A percentile compares a stretch with the other conserved stretches of the same genome.
Evolutionary conservation across 2,797 vertebrate genomes (phyloP).

Genomic region (Bradypodion pumilum): DNA sequence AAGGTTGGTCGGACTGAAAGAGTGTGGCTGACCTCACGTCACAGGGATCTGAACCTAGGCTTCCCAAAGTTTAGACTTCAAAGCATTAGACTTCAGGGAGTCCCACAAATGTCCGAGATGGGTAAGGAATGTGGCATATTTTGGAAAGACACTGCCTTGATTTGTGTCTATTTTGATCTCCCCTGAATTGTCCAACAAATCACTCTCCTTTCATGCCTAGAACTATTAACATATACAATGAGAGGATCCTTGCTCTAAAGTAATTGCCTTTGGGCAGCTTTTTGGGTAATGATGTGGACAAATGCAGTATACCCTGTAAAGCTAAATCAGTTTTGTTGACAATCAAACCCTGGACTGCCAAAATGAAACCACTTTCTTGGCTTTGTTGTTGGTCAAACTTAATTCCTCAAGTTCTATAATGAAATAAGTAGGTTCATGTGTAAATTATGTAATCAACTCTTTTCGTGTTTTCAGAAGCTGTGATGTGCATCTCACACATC

Average conservation of each 20-base stretch:
- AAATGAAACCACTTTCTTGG: no score
- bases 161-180: background rate
- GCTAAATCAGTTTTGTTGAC: slow-evolving; percentile 40
- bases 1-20: no score
- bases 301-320: slow-evolving; percentile 14
- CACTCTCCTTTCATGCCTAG: background rate
- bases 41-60: no score
- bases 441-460: slow-evolving; percentile 37
- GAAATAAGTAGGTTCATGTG: slow-evolving; percentile 35
- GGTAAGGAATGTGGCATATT: background rate
- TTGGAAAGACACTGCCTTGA: background rate
- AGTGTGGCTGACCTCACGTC: no score
- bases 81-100: no score
- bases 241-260: background rate
- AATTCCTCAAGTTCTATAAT: slow-evolving; percentile 29
- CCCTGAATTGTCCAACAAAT: no score
- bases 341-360: no score
- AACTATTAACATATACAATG: background rate
- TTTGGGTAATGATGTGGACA: background rate
- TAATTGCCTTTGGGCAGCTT: background rate
- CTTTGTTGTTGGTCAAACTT: no score
- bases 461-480: slow-evolving; percentile 53
- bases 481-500: slow-evolving; percentile 42
- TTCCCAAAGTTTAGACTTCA: no score
- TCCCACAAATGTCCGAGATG: no score